phyloP scores from a whole-genome alignment of 2,113 vertebrate species.

The Spizaetus ornatus region DNA sequence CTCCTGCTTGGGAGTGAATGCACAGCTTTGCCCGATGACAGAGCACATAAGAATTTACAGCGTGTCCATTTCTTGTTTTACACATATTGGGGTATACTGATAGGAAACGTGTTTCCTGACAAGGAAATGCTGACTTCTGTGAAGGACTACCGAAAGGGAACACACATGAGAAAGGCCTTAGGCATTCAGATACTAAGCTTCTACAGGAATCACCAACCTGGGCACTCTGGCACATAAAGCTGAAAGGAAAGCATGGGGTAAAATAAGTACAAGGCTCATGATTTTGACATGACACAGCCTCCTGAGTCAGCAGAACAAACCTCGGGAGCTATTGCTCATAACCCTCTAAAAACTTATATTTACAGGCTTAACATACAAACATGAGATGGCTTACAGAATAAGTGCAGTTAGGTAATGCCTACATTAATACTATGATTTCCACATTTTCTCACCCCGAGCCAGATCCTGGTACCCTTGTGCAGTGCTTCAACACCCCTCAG shows the following conservation, averaged over 20 bases:
- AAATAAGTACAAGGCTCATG: not conserved
- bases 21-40: rapidly evolving
- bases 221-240: not conserved
- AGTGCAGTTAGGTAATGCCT: not conserved
- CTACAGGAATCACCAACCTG: not conserved
- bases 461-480: not conserved
- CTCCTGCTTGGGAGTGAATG: rapidly evolving
- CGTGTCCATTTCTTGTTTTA: rapidly evolving
- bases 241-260: not conserved
- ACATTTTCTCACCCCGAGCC: not conserved
- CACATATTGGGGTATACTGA: not conserved
- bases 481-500: not conserved
- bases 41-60: not conserved
- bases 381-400: not conserved
- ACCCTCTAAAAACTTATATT: not conserved
- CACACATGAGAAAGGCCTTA: not conserved
- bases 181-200: not conserved
- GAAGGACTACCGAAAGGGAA: not conserved
- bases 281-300: not conserved
- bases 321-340: not conserved
- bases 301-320: not conserved
- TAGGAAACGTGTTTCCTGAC: not conserved
- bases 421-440: not conserved
- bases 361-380: not conserved
- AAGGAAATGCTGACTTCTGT: not conserved